phyloP scores from a whole-genome alignment of 2,888 invertebrate species.

The Leptura quadrifasciata region DNA sequence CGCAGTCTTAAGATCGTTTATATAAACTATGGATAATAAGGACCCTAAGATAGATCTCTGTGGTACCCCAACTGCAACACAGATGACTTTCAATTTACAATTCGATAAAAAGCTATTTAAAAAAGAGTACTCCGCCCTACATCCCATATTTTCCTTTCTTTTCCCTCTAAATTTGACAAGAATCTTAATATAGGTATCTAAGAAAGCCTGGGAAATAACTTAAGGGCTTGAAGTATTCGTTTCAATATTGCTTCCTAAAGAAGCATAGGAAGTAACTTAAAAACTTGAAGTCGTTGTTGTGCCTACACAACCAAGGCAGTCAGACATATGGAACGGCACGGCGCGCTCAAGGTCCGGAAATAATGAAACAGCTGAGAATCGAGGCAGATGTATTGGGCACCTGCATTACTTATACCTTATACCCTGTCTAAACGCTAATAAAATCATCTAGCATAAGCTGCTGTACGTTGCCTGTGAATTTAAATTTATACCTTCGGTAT shows the following conservation, averaged over 20 bases:
- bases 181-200: no score
- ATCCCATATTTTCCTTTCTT: no score
- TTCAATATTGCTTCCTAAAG: no score
- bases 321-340: constrained; percentile 37
- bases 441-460: constrained; percentile 36
- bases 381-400: constrained; percentile 62
- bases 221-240: not conserved
- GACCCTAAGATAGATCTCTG: no score
- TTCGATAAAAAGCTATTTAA: no score
- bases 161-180: no score
- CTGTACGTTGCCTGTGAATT: not conserved
- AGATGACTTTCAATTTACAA: no score
- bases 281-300: not conserved
- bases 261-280: not conserved
- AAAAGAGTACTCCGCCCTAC: no score
- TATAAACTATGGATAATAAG: no score
- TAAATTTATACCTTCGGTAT: not conserved
- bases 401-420: constrained; percentile 55
- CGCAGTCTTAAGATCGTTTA: no score
- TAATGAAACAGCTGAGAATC: constrained; percentile 63
- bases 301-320: not conserved
- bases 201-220: no score
- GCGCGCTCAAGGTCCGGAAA: constrained; percentile 60
- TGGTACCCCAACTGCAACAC: no score
- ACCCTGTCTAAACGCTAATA: constrained; percentile 45